phyloP scores from a whole-genome alignment of 2,797 vertebrate genomes.

The Synanceia verrucosa region DNA sequence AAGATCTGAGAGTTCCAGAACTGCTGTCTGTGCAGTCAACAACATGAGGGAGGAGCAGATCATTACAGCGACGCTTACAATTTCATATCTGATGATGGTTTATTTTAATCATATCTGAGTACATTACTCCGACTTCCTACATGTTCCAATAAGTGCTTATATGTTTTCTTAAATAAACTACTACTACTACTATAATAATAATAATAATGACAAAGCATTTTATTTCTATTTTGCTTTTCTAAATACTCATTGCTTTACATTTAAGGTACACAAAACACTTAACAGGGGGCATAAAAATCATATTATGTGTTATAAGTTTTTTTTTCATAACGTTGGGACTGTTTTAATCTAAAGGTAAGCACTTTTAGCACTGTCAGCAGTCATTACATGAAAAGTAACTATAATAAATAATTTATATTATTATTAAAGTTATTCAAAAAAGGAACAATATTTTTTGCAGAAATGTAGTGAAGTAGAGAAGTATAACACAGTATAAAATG shows the following conservation, averaged over 20 bases:
- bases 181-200: no score
- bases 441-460: not conserved
- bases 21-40: constrained; percentile 1
- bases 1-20: constrained; percentile 13
- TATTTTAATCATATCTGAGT: not conserved
- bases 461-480: not conserved
- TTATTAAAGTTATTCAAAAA: no score
- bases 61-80: not conserved
- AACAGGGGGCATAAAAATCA: no score
- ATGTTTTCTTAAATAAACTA: no score
- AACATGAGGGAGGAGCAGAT: constrained; percentile 1
- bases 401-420: no score
- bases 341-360: no score
- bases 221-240: no score
- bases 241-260: accelerated
- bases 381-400: not conserved
- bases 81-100: not conserved
- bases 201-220: no score
- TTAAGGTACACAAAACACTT: no score
- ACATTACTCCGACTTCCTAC: not conserved
- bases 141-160: not conserved
- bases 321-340: no score
- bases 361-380: not conserved
- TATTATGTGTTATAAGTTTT: no score
- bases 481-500: not conserved